Base-by-base conservation (phyloP, 2,888 invertebrate species). In the Thymelicus sylvestris region DNA sequence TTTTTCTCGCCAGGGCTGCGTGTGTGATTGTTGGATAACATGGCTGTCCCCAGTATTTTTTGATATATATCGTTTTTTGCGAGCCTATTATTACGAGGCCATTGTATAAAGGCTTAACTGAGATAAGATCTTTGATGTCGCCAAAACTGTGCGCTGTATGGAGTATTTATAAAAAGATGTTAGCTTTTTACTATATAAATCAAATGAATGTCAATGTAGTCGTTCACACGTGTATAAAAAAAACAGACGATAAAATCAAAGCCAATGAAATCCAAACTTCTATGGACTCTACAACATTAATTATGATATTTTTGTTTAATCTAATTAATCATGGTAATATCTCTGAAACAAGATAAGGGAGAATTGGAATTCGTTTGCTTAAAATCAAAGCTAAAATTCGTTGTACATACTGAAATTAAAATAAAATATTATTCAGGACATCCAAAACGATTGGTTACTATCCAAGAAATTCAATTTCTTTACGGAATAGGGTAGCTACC, bases 91-190 rank as follows among this genome's bases (percentile, higher is more conserved):
- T 92, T 90, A 89, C 83, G 80, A 78, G 73, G 85, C 71, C 85
- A 90, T 92, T 93, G 93, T 93, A 91, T 90, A 80, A 91, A 91
- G 91, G 85, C 89, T 92, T 89, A 90, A 83, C 82, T 82, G 79
- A 86, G 93, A 93, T 93, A 91, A 92, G 90, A 93, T 93, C 93
- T 92, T 83, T 81, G 89, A 90, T 93, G 93, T 93, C 93, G 91
- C 92, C 86, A 83, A 65, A 83, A 84, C 86, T 86, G 77, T 82
- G 86, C 88, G 85, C 86, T 81, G 86, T 80, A 79, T 82, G 86
- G 87, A 91, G 90, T 86, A 81, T 83, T 85, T 81, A 85, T 84
- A 84, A 83, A 88, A 89, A 89, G 82, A 83, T 87, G 86, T 87
- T 87, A 90, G 87, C 86, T 89, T 90, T 90, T 88, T 85, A 81